Base-by-base conservation (phyloP, 2,888 invertebrate species). In the Carcina quercana region DNA sequence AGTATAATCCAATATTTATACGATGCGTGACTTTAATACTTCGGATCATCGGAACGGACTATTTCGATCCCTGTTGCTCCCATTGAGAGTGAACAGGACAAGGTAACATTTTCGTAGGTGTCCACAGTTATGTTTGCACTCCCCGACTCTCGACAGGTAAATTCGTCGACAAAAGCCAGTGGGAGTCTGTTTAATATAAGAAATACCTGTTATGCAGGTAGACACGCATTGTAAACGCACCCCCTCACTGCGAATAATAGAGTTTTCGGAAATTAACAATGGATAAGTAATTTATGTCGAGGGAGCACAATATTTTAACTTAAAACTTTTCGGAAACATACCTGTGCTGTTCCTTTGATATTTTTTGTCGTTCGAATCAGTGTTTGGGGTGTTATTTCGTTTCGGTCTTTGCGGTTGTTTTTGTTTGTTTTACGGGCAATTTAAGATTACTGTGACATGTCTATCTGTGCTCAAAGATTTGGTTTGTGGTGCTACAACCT, bases 1-100 rank as follows among this genome's bases (percentile, higher is more conserved):
- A 80, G 59, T 73, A 76, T 82, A 82, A 82, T 80, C 82, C 82
- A 82, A 82, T 82, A 79, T 80, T 78, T 78, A 80, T 80, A 71
- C 61, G 70, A 63, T 66, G 60, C 64, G 69, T 74, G 74, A 72
- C 70, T 71, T 65, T 40, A n/a, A n/a, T n/a, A n/a, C n/a, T n/a
- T n/a, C n/a, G n/a, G n/a, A n/a, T n/a, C n/a, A n/a, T n/a, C n/a
- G n/a, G n/a, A n/a, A n/a, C n/a, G n/a, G n/a, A n/a, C 20, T 2
- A 8, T 20, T 20, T 20, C 20, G 10, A 8, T 3, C 20, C 20
- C 20, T 20, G 3, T 4, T 28, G 28, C 24, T 30, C 13, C 13
- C 25, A 12, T 20, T 12, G 24, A 15, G 34, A 29, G 38, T 22
- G 45, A 46, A 33, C 36, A 39, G 33, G 48, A 46, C 7, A 35